These are phyloP conservation scores for Pseudochaenichthys georgianus DNA, from an alignment of 2,797 vertebrate species.

Conservation along the genomic window DNA sequence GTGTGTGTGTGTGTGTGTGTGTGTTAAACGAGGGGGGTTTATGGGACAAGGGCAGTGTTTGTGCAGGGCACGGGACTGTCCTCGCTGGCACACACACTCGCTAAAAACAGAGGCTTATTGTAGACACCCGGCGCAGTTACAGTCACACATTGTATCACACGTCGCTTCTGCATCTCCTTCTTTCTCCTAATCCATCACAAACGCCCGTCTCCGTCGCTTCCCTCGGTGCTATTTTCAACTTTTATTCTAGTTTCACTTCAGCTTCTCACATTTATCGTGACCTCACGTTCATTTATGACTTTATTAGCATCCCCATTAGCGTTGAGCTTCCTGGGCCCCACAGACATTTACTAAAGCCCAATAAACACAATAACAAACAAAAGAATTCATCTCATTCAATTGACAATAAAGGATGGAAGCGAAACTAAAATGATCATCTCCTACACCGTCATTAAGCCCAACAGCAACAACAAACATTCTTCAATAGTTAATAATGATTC, in stretches of 20 bases:
- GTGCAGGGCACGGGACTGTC: constrained; percentile 79
- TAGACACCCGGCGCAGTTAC: constrained; percentile 66
- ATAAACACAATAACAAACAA: too few relatives aligned
- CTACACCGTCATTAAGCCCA: too few relatives aligned
- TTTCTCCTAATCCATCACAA: constrained; percentile 19
- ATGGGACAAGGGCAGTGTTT: constrained; percentile 80
- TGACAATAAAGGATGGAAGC: too few relatives aligned
- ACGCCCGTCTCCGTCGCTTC: neutral
- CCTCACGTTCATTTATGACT: neutral
- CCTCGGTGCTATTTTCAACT: neutral
- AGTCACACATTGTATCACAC: constrained; percentile 74
- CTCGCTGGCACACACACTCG: constrained; percentile 65
- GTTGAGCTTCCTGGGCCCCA: too few relatives aligned
- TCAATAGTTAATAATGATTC: too few relatives aligned
- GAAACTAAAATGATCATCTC: too few relatives aligned
- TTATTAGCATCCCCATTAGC: too few relatives aligned
- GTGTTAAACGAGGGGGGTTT: neutral
- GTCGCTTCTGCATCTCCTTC: constrained; percentile 41
- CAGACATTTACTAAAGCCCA: too few relatives aligned
- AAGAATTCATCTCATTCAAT: too few relatives aligned
- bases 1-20: constrained; percentile 18
- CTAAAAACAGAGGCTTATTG: constrained; percentile 82
- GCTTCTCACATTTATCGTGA: neutral
- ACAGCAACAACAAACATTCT: too few relatives aligned
- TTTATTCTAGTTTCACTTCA: constrained; percentile 10